Evolutionary conservation across 2,797 vertebrate genomes (phyloP), one percentile per base, ranked within the genome.

Genomic region (Nasua narica): DNA sequence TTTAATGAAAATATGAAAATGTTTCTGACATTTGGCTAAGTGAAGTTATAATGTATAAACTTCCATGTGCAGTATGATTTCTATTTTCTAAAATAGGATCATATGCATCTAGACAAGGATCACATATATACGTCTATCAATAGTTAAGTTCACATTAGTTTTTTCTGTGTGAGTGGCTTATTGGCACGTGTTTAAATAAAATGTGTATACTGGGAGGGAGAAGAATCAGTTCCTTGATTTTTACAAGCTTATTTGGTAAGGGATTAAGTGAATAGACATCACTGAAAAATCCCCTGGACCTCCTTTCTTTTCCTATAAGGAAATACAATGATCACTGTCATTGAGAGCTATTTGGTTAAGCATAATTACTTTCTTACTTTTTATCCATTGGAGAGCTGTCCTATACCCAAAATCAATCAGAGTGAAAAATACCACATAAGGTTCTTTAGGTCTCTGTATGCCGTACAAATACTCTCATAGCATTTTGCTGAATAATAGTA

Each of bases 301-400:
- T 48, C 35, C 10, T 83, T 91, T 94, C 50, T 79, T 92, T 65
- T 37, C 60, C 56, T 92, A n/a, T 92, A 91, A 95, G 23, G 21
- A 91, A 95, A 79, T 83, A 60, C 15, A 82, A 74, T 91, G 32
- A 92, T 94, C 78, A 92, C n/a, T 88, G 95, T 95, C 72, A 65
- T 1, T 92, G 88, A 94, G 46, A 83, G 46, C 54, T 89, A 69
- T 91, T 92, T 94, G 62, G 58, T 77, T 95, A 92, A 95, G 27
- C 52, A 96, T 96, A 97, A 96, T 94, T 94, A 91, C 69, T 89
- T 88, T 74, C 79, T 70, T 95, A 54, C 7, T 76, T 96, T 85
- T 76, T 88, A 96, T 70, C 40, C 85, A 60, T 72, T 52, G 29
- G 91, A 95, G 86, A 97, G 62, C 56, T 76, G 29, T 94, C 84